Percentiles rank a stretch among this genome's conserved stretches.
phyloP scores from a whole-genome alignment of 2,797 vertebrate species.

The Cebuella pygmaea region DNA sequence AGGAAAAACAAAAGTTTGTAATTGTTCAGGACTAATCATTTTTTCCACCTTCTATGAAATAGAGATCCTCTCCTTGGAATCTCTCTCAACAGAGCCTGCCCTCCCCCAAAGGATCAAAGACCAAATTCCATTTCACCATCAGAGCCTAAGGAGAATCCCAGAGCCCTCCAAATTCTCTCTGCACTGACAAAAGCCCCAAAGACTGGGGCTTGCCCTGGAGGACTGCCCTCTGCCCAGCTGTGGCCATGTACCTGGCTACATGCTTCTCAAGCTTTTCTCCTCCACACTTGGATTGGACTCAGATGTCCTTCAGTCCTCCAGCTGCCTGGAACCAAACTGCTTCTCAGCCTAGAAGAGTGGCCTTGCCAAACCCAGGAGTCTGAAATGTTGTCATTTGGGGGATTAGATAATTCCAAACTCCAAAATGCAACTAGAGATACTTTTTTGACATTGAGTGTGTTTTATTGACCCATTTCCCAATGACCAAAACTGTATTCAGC shows the following conservation, averaged over 20 bases:
- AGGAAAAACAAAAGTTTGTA: not conserved
- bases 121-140: not conserved
- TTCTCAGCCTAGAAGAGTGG: not conserved
- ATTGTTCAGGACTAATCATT: not conserved
- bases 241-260: not conserved
- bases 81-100: not conserved
- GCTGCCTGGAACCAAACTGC: not conserved
- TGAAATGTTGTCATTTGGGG: not conserved
- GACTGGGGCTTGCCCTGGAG: not conserved
- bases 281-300: not conserved
- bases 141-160: not conserved
- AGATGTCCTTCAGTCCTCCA: not conserved
- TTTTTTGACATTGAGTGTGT: not conserved
- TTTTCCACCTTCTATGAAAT: not conserved
- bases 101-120: not conserved
- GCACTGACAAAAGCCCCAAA: not conserved
- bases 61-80: not conserved
- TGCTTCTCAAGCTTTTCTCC: not conserved
- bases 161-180: not conserved
- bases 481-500: slow-evolving; percentile 16
- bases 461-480: slow-evolving; percentile 34
- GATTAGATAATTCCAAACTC: not conserved
- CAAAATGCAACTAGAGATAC: not conserved
- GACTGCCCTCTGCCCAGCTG: not conserved
- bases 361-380: not conserved